Conservation (phyloP, 2,888 invertebrate genomes). For the Chrysina gloriosa region DNA sequence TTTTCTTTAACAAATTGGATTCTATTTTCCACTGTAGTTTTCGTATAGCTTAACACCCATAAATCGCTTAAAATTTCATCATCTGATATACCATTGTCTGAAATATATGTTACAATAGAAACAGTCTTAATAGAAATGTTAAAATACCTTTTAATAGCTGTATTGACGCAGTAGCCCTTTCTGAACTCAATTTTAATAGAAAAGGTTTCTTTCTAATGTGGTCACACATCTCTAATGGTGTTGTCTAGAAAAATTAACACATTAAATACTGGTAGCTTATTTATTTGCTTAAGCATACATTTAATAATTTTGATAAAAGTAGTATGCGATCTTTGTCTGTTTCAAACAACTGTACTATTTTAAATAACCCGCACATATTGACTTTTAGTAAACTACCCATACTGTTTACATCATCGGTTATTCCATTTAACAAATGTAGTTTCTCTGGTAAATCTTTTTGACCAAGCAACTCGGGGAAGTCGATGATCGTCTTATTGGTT, state of each 20-base stretch:
- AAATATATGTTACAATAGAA: no score
- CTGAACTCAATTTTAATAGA: conserved; percentile 46
- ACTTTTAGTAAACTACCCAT: conserved; percentile 53
- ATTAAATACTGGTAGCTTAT: not conserved
- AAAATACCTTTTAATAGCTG: conserved; percentile 47
- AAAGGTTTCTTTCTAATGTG: conserved; percentile 47
- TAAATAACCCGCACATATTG: conserved; percentile 44
- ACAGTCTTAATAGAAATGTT: no score
- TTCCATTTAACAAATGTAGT: conserved; percentile 51
- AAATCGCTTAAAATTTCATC: conserved; percentile 62
- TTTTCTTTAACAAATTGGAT: conserved; percentile 57
- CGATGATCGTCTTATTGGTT: conserved; percentile 49
- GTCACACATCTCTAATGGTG: conserved; percentile 51
- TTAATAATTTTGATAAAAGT: conserved; percentile 50
- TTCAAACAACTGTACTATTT: conserved; percentile 46
- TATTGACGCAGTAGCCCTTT: conserved; percentile 12
- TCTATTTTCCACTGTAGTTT: conserved; percentile 56
- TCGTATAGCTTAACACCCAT: conserved; percentile 64
- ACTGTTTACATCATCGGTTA: conserved; percentile 54
- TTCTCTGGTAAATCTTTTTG: conserved; percentile 50
- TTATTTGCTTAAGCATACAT: conserved; percentile 46
- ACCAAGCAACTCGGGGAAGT: conserved; percentile 56
- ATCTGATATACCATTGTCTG: conserved; percentile 33
- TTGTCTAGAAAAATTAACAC: conserved; percentile 52
- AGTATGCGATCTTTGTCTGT: conserved; percentile 47